These are phyloP conservation scores for Amphilophus citrinellus DNA, from an alignment of 2,113 vertebrate genomes.

Conservation along the genomic window DNA sequence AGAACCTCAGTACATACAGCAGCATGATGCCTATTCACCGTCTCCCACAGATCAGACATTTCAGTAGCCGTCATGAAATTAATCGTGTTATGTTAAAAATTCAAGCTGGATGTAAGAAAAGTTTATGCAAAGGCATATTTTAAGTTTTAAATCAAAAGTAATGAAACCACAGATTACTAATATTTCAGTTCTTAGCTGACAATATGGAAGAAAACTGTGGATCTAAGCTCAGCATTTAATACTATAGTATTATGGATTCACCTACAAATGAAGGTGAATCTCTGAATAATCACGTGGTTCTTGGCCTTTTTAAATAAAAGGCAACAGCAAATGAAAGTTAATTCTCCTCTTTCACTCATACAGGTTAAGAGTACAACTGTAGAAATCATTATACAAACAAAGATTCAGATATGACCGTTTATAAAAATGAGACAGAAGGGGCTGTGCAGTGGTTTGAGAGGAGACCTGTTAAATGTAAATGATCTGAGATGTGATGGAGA, in stretches of 20 bases:
- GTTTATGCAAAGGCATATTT: not conserved
- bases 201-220: not conserved
- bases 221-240: not conserved
- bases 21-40: not conserved
- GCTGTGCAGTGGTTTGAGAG: not conserved
- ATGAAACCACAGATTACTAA: not conserved
- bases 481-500: not conserved
- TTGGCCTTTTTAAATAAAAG: not conserved
- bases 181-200: not conserved
- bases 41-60: not conserved
- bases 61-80: not conserved
- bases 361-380: not conserved
- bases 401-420: not conserved
- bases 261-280: not conserved
- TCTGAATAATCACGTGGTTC: not conserved
- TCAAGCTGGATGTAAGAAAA: not conserved
- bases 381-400: not conserved
- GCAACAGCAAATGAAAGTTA: not conserved
- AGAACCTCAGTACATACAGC: not conserved
- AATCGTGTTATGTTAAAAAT: not conserved
- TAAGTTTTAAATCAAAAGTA: not conserved
- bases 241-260: not conserved
- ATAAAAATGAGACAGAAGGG: not conserved
- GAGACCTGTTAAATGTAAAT: not conserved
- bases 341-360: not conserved